Evolutionary conservation across 2,113 vertebrate species (phyloP).

Genomic region (Phalacrocorax carbo): DNA sequence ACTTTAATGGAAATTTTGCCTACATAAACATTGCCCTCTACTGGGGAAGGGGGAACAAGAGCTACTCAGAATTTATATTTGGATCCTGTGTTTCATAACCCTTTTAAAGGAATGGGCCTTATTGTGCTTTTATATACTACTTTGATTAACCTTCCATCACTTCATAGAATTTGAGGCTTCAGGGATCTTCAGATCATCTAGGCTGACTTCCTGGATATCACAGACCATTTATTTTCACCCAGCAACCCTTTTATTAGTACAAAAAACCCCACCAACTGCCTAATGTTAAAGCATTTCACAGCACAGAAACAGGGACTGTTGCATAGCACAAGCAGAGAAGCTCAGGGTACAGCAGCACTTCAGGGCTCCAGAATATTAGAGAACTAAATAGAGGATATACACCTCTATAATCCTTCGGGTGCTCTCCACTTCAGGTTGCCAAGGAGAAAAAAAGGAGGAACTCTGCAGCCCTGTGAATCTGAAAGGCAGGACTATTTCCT

Average conservation of each 20-base stretch:
- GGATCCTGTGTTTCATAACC: not conserved
- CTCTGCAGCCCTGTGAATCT: not conserved
- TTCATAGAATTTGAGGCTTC: conserved; percentile 31
- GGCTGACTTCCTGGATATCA: conserved; percentile 5
- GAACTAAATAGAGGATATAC: not conserved
- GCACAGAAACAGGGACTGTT: not conserved
- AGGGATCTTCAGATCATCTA: not conserved
- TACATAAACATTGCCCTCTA: not conserved
- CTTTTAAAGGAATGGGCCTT: not conserved
- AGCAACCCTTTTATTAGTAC: not conserved
- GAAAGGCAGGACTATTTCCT: not conserved
- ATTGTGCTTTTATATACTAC: not conserved
- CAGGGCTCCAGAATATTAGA: not conserved
- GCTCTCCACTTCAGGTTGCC: not conserved
- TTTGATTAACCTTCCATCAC: not conserved
- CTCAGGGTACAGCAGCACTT: not conserved
- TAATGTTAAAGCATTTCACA: not conserved
- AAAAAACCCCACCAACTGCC: not conserved
- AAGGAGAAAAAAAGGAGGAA: not conserved
- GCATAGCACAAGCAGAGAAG: not conserved
- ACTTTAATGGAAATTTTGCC: not conserved
- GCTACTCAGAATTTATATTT: not conserved
- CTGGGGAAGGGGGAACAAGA: not conserved
- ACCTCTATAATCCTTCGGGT: not conserved
- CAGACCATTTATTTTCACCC: conserved; percentile 36